Base-by-base conservation (phyloP, 2,113 vertebrate genomes). In the Triplophysa dalaica region DNA sequence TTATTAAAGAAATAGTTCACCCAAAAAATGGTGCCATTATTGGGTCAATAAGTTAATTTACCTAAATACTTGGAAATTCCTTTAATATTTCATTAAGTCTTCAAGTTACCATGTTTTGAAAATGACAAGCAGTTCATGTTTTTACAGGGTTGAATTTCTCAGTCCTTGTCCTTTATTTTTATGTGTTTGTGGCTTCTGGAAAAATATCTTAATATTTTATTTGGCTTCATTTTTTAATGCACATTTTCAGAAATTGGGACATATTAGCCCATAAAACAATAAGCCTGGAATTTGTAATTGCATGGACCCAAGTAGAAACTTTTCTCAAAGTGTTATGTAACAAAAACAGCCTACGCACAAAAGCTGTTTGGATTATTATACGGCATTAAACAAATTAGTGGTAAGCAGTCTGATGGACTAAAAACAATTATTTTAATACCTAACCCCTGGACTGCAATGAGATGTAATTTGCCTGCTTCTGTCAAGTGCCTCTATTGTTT, bases 121-220 rank as follows among this genome's bases (percentile, higher is more conserved):
- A 38, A 38, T 38, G 33, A 38, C 33, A 38, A 8, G 7, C 6
- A 38, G 33, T 6, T 38, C 33, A 38, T 38, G 33, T 7, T 38
- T 38, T 33, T 38, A 38, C 5, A 38, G 33, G 33, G 33, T 38
- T 38, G 33, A 38, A 38, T 3, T 38, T 38, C 6, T n/a, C 7
- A 7, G 6, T 38, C 33, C 33, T 38, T 0, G 5, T 6, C 6
- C 33, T 38, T 7, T 7, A 38, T 38, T 38, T 38, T 38, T 38
- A 3, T 38, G 6, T 38, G n/a, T 85, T 68, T 58, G 78, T 81
- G 76, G 84, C 87, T 86, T 88, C 87, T 87, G 87, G 85, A 84
- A 86, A n/a, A 70, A 64, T 72, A 66, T 81, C 85, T 90, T 89
- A 90, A 91, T 92, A 92, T 92, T 93, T 91, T 87, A 91, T 92